Evolutionary conservation across 2,888 invertebrate genomes (phyloP).

Genomic region (Cancer borealis): DNA sequence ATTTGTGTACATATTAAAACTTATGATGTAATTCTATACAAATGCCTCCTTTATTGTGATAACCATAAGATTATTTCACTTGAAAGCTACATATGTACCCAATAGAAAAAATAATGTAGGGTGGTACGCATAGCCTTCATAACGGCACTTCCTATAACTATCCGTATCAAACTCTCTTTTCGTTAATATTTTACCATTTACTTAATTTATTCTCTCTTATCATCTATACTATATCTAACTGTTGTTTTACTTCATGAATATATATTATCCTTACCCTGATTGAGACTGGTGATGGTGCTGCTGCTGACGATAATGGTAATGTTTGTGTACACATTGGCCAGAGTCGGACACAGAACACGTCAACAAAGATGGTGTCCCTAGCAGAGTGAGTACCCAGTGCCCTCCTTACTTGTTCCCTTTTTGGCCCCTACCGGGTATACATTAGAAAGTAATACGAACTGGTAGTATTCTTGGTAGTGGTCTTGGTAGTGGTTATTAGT

Average conservation of each 20-base stretch:
- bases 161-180: too few species aligned
- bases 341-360: not conserved
- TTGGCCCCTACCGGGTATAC: not conserved
- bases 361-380: constrained; percentile 73
- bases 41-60: too few species aligned
- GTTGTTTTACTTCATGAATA: not conserved
- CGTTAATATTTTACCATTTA: too few species aligned
- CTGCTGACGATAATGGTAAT: not conserved
- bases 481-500: too few species aligned
- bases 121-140: too few species aligned
- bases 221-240: not conserved
- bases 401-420: not conserved
- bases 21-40: not conserved
- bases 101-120: too few species aligned
- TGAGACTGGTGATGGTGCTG: not conserved
- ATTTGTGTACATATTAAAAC: not conserved
- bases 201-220: too few species aligned
- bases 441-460: not conserved
- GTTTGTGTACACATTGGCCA: not conserved
- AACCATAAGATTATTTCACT: not conserved
- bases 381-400: constrained; percentile 54
- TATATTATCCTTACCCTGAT: not conserved
- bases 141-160: too few species aligned
- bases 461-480: not conserved
- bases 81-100: too few species aligned